Percentiles rank a stretch among this genome's conserved stretches.
Conservation (phyloP, 2,888 invertebrate species). For the Diaprepes abbreviatus region DNA sequence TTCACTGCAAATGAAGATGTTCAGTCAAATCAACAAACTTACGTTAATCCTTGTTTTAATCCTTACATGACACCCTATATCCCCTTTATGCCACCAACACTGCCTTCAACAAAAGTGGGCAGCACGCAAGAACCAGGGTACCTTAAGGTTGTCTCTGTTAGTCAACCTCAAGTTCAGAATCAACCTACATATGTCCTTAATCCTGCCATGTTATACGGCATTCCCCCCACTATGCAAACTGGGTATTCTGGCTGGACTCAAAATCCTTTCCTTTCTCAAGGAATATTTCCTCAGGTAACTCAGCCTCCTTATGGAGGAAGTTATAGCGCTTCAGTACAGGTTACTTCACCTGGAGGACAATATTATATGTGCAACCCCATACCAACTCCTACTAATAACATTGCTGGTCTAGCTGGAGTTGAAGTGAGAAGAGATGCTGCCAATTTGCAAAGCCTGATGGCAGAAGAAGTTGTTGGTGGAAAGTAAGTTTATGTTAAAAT, state of each 20-base stretch:
- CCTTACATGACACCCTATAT: conserved; percentile 50
- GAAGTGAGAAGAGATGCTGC: conserved; percentile 58
- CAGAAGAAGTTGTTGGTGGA: conserved; percentile 8
- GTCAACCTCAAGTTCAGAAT: conserved; percentile 47
- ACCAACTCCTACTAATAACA: conserved; percentile 54
- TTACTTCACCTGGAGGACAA: conserved; percentile 59
- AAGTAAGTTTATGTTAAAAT: conserved; percentile 26
- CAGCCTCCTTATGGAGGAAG: conserved; percentile 11
- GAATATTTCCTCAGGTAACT: conserved; percentile 25
- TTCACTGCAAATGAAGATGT: conserved; percentile 51
- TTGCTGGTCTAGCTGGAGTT: conserved; percentile 60
- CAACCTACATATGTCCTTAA: conserved; percentile 54
- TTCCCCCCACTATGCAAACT: conserved; percentile 38
- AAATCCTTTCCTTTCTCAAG: conserved; percentile 28
- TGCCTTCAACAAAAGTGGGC: conserved; percentile 46
- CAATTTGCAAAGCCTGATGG: conserved; percentile 57
- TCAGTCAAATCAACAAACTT: conserved; percentile 56
- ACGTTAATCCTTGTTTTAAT: conserved; percentile 57
- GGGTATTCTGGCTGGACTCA: conserved; percentile 5
- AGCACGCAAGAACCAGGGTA: conserved; percentile 50
- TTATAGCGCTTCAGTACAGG: conserved; percentile 53
- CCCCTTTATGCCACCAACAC: conserved; percentile 55
- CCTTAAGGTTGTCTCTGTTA: conserved; percentile 52
- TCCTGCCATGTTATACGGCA: conserved; percentile 56
- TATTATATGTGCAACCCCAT: conserved; percentile 64